phyloP scores from a whole-genome alignment of 2,797 vertebrate species.

The Sylvilagus floridanus region DNA sequence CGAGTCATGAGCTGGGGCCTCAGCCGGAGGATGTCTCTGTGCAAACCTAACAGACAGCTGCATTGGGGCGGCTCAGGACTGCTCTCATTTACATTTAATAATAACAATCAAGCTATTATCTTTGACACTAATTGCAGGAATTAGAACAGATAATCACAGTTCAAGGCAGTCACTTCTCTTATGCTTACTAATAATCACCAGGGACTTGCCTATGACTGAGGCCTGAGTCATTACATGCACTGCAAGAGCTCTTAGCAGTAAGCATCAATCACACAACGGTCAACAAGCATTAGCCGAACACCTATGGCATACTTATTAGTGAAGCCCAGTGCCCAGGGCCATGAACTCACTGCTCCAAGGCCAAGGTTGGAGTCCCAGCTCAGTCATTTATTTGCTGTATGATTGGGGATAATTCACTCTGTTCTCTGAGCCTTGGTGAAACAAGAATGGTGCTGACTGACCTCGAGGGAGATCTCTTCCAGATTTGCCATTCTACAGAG shows the following conservation, averaged over 20 bases:
- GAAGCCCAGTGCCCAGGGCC: background rate
- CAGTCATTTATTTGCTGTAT: background rate
- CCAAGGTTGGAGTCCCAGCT: background rate
- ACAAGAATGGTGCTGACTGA: background rate
- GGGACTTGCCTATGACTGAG: conserved; percentile 38
- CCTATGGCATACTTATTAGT: background rate
- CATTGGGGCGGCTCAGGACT: conserved; percentile 53
- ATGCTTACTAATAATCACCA: conserved; percentile 60
- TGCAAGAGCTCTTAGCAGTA: conserved; percentile 23
- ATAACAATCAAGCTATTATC: conserved; percentile 75
- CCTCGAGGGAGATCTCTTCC: background rate
- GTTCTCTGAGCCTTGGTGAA: conserved; percentile 39
- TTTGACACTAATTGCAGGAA: conserved; percentile 70
- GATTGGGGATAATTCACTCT: background rate
- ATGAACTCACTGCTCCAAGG: background rate
- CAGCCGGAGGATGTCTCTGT: conserved; percentile 34
- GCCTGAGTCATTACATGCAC: conserved; percentile 63
- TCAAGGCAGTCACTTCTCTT: conserved; percentile 70
- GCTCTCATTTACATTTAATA: conserved; percentile 76
- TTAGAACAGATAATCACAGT: conserved; percentile 76
- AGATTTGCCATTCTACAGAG: background rate
- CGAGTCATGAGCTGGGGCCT: background rate
- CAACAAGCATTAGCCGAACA: background rate
- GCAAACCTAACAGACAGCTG: conserved; percentile 56
- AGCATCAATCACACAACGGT: background rate